A percentile compares a stretch with the other conserved stretches of the same genome.
These are phyloP conservation scores for Caenorhabditis doughertyi DNA, from an alignment of 2,888 invertebrate genomes.

Conservation along the genomic window DNA sequence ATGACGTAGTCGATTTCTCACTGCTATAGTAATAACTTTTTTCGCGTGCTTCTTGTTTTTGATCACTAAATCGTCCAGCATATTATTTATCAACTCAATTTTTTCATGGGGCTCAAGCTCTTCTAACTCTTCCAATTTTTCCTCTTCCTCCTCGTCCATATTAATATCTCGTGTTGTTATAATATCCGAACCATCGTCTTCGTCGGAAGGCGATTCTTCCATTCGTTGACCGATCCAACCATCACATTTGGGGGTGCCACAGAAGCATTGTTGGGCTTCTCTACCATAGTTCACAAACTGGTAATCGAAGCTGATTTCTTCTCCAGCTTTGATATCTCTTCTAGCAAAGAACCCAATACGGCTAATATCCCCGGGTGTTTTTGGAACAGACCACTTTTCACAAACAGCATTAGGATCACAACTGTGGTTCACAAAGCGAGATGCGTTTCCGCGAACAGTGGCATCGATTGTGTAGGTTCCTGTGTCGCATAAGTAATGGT, in stretches of 20 bases:
- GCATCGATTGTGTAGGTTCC: constrained; percentile 96
- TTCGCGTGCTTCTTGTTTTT: constrained; percentile 40
- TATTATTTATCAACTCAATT: constrained; percentile 28
- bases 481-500: constrained; percentile 97
- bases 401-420: constrained; percentile 99
- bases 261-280: constrained; percentile 96
- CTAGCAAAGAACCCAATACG: constrained; percentile 95
- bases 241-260: constrained; percentile 92
- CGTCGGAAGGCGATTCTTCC: constrained; percentile 54
- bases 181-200: constrained; percentile 55
- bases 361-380: constrained; percentile 65
- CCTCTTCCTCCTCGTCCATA: constrained; percentile 41
- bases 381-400: constrained; percentile 87
- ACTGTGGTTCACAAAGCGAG: constrained; percentile 98
- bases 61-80: constrained; percentile 34
- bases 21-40: constrained; percentile 47
- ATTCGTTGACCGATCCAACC: constrained; percentile 91
- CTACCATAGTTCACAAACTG: constrained; percentile 97
- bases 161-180: constrained; percentile 41
- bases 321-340: constrained; percentile 89
- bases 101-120: constrained; percentile 12
- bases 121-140: constrained; percentile 33
- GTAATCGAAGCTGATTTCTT: constrained; percentile 99
- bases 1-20: too few relatives aligned
- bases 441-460: constrained; percentile 94